These are phyloP conservation scores for Channallabes apus DNA, from an alignment of 2,797 vertebrate genomes.

Conservation along the genomic window DNA sequence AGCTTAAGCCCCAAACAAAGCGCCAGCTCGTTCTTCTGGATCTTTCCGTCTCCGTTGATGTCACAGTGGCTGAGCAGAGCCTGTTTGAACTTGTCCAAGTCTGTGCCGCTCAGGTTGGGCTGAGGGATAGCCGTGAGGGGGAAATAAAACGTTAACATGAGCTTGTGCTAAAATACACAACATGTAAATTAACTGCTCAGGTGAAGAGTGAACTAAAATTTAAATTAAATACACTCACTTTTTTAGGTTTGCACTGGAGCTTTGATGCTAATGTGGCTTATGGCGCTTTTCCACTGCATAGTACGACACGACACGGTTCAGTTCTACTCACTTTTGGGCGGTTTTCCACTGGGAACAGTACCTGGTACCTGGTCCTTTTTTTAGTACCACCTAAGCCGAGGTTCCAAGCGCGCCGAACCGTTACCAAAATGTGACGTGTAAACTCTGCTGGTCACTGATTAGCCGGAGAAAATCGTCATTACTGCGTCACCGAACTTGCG, in stretches of 20 bases:
- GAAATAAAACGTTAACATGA: neutral
- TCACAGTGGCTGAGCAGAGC: conserved; percentile 89
- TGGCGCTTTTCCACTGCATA: no score
- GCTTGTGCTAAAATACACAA: neutral
- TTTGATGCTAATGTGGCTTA: neutral
- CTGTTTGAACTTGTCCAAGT: conserved; percentile 87
- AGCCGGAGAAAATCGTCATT: no score
- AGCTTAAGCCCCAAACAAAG: conserved; percentile 89
- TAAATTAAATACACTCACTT: neutral
- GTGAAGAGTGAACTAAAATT: neutral
- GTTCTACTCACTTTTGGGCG: no score
- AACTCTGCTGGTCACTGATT: no score
- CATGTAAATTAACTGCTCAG: neutral
- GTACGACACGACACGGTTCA: no score
- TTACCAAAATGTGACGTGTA: no score
- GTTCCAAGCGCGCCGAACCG: no score
- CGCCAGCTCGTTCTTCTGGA: conserved; percentile 92
- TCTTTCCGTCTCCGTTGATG: conserved; percentile 89
- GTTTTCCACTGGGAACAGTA: no score
- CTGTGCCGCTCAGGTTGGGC: conserved; percentile 86
- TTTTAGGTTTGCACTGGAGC: neutral
- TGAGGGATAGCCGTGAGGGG: conserved; percentile 51
- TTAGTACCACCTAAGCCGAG: no score
- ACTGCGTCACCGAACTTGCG: no score
- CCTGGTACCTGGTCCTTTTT: no score